Percentiles rank a stretch among this genome's conserved stretches.
These are phyloP conservation scores for Phorcus lineatus DNA, from an alignment of 2,888 invertebrate species.

Conservation along the genomic window DNA sequence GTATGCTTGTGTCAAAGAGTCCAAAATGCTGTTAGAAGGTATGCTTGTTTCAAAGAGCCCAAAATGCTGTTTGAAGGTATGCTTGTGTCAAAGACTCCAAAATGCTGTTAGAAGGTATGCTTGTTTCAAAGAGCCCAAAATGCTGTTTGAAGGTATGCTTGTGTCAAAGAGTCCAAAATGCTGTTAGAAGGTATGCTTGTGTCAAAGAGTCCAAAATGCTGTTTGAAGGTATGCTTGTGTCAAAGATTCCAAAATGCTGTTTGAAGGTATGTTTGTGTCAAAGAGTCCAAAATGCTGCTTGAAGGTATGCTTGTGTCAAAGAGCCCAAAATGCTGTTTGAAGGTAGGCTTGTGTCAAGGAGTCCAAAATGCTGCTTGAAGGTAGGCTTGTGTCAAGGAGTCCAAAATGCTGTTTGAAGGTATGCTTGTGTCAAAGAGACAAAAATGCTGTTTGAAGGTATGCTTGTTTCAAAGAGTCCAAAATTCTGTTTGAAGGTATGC, in stretches of 20 bases:
- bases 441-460: conserved; percentile 62
- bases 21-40: background rate
- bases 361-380: too few relatives aligned
- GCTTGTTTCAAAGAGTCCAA: conserved; percentile 58
- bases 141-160: background rate
- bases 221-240: too few relatives aligned
- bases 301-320: too few relatives aligned
- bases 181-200: too few relatives aligned
- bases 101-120: background rate
- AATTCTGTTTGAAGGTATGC: conserved; percentile 62
- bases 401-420: conserved; percentile 63
- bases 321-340: background rate
- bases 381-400: conserved; percentile 58
- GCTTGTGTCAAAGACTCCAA: too few relatives aligned
- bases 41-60: too few relatives aligned
- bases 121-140: background rate
- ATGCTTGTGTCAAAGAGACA: conserved; percentile 58
- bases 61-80: too few relatives aligned
- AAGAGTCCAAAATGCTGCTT: too few relatives aligned
- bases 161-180: too few relatives aligned
- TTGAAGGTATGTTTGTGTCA: background rate
- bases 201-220: too few relatives aligned
- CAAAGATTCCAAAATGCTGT: background rate
- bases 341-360: background rate
- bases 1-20: too few relatives aligned